A percentile compares a stretch with the other conserved stretches of the same genome.
These are phyloP conservation scores for Geotrypetes seraphini DNA, from an alignment of 2,797 vertebrate species.

Conservation along the genomic window DNA sequence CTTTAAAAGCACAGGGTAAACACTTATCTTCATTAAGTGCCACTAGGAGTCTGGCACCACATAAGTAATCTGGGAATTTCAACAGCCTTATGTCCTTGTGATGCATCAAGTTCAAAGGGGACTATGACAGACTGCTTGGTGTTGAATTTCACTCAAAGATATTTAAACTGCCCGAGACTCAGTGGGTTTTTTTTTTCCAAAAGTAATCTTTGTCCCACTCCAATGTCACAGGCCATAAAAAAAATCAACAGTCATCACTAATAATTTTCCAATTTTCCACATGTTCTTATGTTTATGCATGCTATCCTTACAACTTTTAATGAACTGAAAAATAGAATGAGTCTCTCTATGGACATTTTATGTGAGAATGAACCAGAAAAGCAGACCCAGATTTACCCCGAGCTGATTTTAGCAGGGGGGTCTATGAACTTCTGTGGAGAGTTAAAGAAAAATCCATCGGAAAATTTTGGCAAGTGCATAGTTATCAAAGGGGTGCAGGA, in stretches of 20 bases:
- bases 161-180: slow-evolving; percentile 46
- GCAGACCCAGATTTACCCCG: no score
- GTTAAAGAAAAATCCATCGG: no score
- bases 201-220: neutral
- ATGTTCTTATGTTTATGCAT: no score
- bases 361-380: no score
- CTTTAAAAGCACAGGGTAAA: slow-evolving; percentile 44
- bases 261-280: no score
- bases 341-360: no score
- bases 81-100: slow-evolving; percentile 58
- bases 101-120: slow-evolving; percentile 89
- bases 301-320: no score
- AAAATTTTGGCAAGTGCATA: no score
- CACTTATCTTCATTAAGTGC: slow-evolving; percentile 52
- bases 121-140: slow-evolving; percentile 58
- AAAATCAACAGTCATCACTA: neutral
- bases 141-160: slow-evolving; percentile 63
- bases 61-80: slow-evolving; percentile 49
- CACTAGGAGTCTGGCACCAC: slow-evolving; percentile 51
- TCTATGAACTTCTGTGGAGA: no score
- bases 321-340: no score
- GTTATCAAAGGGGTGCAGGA: no score
- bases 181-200: slow-evolving; percentile 14
- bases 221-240: neutral
- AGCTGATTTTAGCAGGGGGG: no score